phyloP scores from a whole-genome alignment of 2,797 vertebrate species.

The Helarctos malayanus region DNA sequence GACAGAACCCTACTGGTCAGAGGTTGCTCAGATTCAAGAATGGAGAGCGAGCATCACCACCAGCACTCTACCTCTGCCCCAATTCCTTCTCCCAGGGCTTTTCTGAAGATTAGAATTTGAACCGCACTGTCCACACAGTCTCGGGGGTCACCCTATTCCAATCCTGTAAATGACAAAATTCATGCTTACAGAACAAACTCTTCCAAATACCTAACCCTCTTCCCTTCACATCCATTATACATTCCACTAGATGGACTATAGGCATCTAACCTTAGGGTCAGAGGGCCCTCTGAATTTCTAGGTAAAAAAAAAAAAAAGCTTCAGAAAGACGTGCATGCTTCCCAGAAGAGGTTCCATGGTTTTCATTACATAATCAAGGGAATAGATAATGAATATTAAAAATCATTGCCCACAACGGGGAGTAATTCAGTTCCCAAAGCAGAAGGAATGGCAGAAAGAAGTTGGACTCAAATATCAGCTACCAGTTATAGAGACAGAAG shows the following conservation, averaged over 20 bases:
- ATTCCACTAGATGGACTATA: neutral
- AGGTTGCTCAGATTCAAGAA: neutral
- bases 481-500: neutral
- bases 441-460: slow-evolving; percentile 22
- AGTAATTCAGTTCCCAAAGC: neutral
- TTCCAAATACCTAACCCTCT: neutral
- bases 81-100: neutral
- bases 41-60: neutral
- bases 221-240: neutral
- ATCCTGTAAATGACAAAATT: neutral
- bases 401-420: neutral
- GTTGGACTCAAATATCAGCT: neutral
- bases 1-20: neutral
- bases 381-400: neutral
- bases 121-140: neutral
- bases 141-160: neutral
- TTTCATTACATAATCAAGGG: neutral
- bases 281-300: neutral
- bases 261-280: neutral
- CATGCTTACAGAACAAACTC: neutral
- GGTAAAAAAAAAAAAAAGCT: neutral
- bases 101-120: neutral
- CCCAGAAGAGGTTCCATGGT: neutral
- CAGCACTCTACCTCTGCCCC: neutral
- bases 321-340: neutral